Conservation (phyloP, 2,888 invertebrate genomes). For the Agrochola macilenta region DNA sequence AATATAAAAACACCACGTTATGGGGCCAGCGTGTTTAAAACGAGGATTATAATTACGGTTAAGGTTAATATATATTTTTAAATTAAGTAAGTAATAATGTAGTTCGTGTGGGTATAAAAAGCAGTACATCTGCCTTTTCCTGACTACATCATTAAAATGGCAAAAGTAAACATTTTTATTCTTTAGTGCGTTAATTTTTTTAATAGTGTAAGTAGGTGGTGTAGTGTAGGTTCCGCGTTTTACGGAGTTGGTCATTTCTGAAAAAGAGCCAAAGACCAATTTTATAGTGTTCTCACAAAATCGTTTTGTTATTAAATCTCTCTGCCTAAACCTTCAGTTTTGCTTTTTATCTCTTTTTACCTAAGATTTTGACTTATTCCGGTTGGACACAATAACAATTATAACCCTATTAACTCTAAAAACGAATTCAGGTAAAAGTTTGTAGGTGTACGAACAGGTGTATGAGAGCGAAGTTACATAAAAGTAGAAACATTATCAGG, state of each 20-base stretch:
- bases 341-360: background rate
- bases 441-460: conserved; percentile 20
- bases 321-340: too few relatives aligned
- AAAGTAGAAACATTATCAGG: conserved; percentile 22
- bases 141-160: conserved; percentile 22
- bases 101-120: conserved; percentile 40
- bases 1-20: conserved; percentile 60
- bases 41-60: conserved; percentile 45
- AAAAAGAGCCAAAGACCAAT: background rate
- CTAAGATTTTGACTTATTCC: background rate
- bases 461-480: background rate
- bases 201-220: too few relatives aligned
- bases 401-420: background rate
- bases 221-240: background rate
- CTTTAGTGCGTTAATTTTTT: background rate
- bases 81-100: conserved; percentile 48
- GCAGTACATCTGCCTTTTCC: conserved; percentile 41
- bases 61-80: conserved; percentile 52
- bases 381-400: background rate
- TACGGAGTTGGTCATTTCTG: background rate
- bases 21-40: conserved; percentile 49
- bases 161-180: background rate
- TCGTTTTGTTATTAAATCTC: background rate
- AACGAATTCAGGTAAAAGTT: conserved; percentile 31
- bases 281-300: background rate